phyloP scores from a whole-genome alignment of 1,140 invertebrate genomes.

The Sitodiplosis mosellana region DNA sequence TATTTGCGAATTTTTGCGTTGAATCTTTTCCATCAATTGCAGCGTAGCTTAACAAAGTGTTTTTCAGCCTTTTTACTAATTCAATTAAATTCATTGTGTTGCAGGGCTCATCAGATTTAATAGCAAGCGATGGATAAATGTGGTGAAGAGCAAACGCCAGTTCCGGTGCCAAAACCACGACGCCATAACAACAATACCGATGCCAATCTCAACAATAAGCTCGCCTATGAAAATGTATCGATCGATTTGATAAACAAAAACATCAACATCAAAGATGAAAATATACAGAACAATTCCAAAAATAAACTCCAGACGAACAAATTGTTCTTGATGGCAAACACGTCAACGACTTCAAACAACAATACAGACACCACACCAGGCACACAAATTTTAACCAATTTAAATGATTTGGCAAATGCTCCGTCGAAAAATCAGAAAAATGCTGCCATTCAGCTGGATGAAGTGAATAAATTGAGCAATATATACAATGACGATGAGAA shows the following conservation, averaged over 20 bases:
- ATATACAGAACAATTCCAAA: conserved; percentile 12
- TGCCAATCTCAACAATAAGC: not conserved
- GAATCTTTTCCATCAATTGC: too few relatives aligned
- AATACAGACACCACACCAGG: conserved; percentile 5
- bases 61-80: too few relatives aligned
- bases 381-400: conserved; percentile 9
- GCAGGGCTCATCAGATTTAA: too few relatives aligned
- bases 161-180: not conserved
- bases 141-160: too few relatives aligned
- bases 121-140: too few relatives aligned
- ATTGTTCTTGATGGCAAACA: conserved; percentile 3
- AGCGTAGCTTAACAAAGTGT: too few relatives aligned
- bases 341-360: conserved; percentile 7
- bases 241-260: conserved; percentile 14
- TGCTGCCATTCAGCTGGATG: not conserved
- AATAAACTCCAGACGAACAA: conserved; percentile 8
- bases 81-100: too few relatives aligned
- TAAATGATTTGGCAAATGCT: conserved; percentile 8
- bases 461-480: not conserved
- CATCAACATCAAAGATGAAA: conserved; percentile 16
- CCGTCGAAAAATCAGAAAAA: not conserved
- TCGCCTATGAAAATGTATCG: conserved; percentile 17
- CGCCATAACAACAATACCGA: not conserved
- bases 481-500: not conserved
- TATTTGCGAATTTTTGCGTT: too few relatives aligned